Base-by-base conservation (phyloP, 1,140 invertebrate genomes). In the Calliphora vicina region DNA sequence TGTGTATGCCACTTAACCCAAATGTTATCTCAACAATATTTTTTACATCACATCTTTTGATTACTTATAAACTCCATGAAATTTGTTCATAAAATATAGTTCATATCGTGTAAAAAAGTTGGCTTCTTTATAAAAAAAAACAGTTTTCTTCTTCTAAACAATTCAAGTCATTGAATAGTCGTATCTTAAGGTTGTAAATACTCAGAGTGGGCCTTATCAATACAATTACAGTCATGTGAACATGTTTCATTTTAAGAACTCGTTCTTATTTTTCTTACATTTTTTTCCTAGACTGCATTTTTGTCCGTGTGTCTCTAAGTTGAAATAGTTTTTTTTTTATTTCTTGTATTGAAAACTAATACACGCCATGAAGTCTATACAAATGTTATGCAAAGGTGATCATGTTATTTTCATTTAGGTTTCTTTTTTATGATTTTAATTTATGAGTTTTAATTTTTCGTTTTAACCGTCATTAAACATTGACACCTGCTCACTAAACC, bases 401-500 rank as follows among this genome's bases (percentile, higher is more conserved):
- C 74, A 43, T 78, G 35, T 45, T 67, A 12, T 67, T 67, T 67
- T 67, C 2, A 1, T 67, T 23, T 20, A n/a, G n/a, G n/a, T n/a
- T n/a, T n/a, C n/a, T n/a, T 67, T 78, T 35, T 76, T 42, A 35
- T 78, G n/a, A 78, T 78, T 43, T 43, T 78, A 78, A 78, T 78
- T 78, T 78, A 78, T 78, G 74, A 43, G 35, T 35, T 35, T 35
- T 35, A 35, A 35, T 42, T 42, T 43, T 45, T 26, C n/a, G 3
- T 20, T 42, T 23, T 78, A 78, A 78, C 74, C 74, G 74, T 43
- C 74, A 78, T 78, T 78, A 43, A 78, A 78, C 74, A 78, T 45
- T 78, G 74, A 78, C 74, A 78, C 74, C 74, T 78, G 74, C 74
- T 78, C 25, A 42, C 73, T 76, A 78, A 78, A 78, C 74, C 74